Base-by-base conservation (phyloP, 1,140 invertebrate species). In the Cephus cinctus region DNA sequence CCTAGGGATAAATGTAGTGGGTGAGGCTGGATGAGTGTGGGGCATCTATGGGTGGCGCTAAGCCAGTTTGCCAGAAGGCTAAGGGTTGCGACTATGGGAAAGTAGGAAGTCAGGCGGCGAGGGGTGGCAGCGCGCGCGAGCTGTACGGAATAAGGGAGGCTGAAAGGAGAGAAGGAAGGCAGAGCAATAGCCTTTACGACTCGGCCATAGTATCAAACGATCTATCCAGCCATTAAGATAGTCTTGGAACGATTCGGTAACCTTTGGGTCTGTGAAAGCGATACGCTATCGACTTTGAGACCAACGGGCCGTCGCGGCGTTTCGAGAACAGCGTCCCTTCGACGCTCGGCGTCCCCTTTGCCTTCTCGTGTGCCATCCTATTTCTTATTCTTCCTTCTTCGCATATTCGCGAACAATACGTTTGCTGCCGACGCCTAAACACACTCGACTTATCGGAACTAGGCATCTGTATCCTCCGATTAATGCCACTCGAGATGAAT, bases 141-240 rank as follows among this genome's bases (percentile, higher is more conserved):
- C 25, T 43, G 31, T 30, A 23, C 32, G 22, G 34, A 52, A 59
- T 54, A 44, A 60, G 52, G 43, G 52, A 53, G 50, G 49, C n/a
- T n/a, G 50, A 56, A 57, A 54, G 56, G 40, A 56, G 54, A 57
- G 58, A 61, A 63, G 52, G 62, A 69, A 63, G 61, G 61, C 58
- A 68, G 60, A 69, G 73, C 73, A 76, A 75, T 77, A 76, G 72
- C 72, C 67, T 77, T 77, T 75, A 77, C 72, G 75, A 76, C 72
- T 76, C 62, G 70, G 69, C 69, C 70, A 75, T 77, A 77, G 71
- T 73, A 77, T 76, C 71, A 67, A 77, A 77, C 75, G 73, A 77
- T 75, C 75, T 74, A 76, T 77, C 66, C 72, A 61, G 53, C 75
- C 69, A 73, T 77, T 77, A 76, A 77, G 75, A 77, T 77, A 77